These are phyloP conservation scores for Chionoecetes opilio DNA, from an alignment of 1,140 invertebrate genomes.

Conservation along the genomic window DNA sequence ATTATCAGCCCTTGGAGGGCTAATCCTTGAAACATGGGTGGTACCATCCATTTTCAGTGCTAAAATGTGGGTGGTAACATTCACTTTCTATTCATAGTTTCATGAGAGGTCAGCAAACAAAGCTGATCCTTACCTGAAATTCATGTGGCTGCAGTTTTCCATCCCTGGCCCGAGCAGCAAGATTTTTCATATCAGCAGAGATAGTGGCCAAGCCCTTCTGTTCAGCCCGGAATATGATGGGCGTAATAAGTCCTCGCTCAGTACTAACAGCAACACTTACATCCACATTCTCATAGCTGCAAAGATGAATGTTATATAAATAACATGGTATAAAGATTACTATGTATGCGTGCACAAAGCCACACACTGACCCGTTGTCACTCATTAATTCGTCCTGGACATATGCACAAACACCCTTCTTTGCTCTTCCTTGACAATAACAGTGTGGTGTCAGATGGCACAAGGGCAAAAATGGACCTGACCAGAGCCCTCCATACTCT, in stretches of 20 bases:
- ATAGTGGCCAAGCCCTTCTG: slow-evolving; percentile 96
- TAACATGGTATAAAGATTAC: not conserved
- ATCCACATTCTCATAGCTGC: slow-evolving; percentile 92
- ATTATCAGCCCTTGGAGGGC: too few relatives aligned
- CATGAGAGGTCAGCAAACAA: too few relatives aligned
- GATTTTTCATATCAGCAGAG: slow-evolving; percentile 91
- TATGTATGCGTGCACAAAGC: not conserved
- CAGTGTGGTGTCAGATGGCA: too few relatives aligned
- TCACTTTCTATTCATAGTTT: too few relatives aligned
- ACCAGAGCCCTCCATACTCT: too few relatives aligned
- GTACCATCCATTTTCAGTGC: too few relatives aligned
- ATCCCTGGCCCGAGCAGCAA: slow-evolving; percentile 96
- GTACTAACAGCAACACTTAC: slow-evolving; percentile 98
- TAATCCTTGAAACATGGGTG: too few relatives aligned
- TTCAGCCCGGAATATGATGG: slow-evolving; percentile 98
- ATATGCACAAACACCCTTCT: too few relatives aligned
- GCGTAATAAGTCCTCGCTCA: slow-evolving; percentile 97
- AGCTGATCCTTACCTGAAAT: slow-evolving; percentile 93
- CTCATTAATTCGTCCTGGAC: not conserved
- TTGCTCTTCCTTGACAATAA: too few relatives aligned
- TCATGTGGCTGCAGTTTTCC: slow-evolving; percentile 98
- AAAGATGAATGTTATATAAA: not conserved
- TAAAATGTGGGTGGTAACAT: too few relatives aligned
- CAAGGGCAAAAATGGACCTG: too few relatives aligned
- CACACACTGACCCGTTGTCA: too few relatives aligned